Percentiles rank a stretch among this genome's conserved stretches.
Evolutionary conservation across 2,113 vertebrate species (phyloP).

Genomic region (Lampris megalopsis): DNA sequence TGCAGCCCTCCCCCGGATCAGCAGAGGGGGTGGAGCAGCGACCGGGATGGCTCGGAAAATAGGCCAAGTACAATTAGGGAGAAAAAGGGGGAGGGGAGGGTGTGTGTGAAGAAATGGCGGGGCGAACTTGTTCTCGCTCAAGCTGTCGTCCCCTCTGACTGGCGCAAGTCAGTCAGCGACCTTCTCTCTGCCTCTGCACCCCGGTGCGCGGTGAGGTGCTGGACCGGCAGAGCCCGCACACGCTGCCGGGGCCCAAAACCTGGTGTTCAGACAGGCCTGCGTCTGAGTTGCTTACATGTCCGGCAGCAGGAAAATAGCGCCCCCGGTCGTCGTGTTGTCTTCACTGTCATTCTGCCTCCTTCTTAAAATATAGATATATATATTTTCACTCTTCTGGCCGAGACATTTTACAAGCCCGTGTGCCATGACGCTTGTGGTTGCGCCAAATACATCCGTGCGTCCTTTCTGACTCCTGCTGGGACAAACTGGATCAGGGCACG

Average conservation of each 20-base stretch:
- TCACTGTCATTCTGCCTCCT: constrained; percentile 6
- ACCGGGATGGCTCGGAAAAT: too few species aligned
- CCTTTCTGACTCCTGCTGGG: too few species aligned
- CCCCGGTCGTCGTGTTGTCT: constrained; percentile 10
- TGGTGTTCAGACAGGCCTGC: background rate
- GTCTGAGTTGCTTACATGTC: constrained; percentile 18
- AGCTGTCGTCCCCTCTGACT: background rate
- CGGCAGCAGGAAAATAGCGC: background rate
- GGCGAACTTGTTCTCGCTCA: background rate
- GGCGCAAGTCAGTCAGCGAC: background rate
- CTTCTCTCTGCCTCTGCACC: background rate
- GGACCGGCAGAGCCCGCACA: too few species aligned
- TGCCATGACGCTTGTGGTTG: constrained; percentile 29
- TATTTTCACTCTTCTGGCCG: constrained; percentile 22
- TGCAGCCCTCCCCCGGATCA: too few species aligned
- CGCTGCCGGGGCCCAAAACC: background rate
- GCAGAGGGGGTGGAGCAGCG: too few species aligned
- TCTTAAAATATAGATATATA: constrained; percentile 29
- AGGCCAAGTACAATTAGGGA: too few species aligned
- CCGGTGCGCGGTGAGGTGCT: too few species aligned
- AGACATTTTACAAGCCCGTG: constrained; percentile 17
- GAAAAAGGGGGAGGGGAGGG: too few species aligned
- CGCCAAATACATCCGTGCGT: too few species aligned
- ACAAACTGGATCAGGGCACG: too few species aligned
- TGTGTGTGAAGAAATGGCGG: background rate